Conservation (phyloP, 2,797 vertebrate genomes). For the Galago senegalensis region DNA sequence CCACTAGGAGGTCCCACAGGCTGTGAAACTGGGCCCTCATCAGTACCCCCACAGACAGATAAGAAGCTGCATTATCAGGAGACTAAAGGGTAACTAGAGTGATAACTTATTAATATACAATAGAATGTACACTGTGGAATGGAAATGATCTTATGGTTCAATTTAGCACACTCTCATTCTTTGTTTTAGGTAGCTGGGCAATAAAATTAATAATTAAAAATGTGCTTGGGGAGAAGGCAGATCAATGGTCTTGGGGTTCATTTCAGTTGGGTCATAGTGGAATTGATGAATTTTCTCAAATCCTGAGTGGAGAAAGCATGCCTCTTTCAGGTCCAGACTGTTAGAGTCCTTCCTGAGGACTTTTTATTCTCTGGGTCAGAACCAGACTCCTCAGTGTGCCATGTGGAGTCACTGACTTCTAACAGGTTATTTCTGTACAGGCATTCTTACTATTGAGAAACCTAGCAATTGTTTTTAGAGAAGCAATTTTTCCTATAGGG, state of each 20-base stretch:
- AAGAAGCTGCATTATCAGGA: background rate
- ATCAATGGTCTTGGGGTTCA: background rate
- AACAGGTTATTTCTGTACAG: background rate
- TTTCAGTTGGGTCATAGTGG: background rate
- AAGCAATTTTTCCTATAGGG: background rate
- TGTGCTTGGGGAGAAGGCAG: background rate
- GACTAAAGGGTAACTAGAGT: background rate
- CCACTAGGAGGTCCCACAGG: background rate
- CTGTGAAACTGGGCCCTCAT: background rate
- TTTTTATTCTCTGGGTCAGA: slow-evolving; percentile 4
- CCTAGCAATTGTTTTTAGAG: slow-evolving; percentile 11
- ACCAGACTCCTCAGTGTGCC: background rate
- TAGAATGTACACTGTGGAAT: background rate
- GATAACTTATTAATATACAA: background rate
- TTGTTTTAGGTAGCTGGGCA: slow-evolving; percentile 7
- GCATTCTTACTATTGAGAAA: background rate
- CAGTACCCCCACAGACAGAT: background rate
- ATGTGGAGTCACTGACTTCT: background rate
- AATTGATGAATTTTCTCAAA: slow-evolving; percentile 52
- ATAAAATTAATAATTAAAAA: slow-evolving; percentile 17
- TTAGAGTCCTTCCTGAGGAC: background rate
- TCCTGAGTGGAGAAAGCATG: background rate
- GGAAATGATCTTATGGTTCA: background rate
- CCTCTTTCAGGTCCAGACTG: background rate
- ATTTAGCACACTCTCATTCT: background rate